Base-by-base conservation (phyloP, 2,797 vertebrate genomes). In the Antennarius maculatus region DNA sequence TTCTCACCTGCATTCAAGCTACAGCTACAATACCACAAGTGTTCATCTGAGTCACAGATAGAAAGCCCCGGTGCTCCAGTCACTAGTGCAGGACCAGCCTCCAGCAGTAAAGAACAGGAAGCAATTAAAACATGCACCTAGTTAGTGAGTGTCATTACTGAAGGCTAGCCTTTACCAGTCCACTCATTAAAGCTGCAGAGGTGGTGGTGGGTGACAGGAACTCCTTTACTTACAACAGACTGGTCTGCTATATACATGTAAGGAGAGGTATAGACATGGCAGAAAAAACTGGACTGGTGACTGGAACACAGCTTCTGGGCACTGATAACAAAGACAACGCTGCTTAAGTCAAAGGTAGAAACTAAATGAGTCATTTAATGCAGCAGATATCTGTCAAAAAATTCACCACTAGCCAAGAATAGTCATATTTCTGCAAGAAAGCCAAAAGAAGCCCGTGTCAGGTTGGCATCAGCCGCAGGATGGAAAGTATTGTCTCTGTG, bases 31-130 rank as follows among this genome's bases (percentile, higher is more conserved):
- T 69, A 74, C 66, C 49, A 64, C 45, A 39, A 80, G 79, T 86
- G 75, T 91, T 86, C 71, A 75, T 86, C 83, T 64, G 77, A 86
- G 82, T 76, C 81, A 86, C 70, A 86, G 86, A 92, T 82, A 86
- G 79, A 80, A 76, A 61, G 81, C 76, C 39, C 71, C 66, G 74
- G 49, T 74, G 74, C 81, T 83, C 69, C 69, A 72, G 89, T 91
- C 89, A 84, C 75, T 69, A 69, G 73, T 67, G 67, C 62, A 80
- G 82, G 63, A 86, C 84, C 86, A 82, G 87, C 83, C 80, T 72
- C 77, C 56, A 87, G 92, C 89, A 85, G 86, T 92, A 92, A 94
- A 92, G 88, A 89, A 86, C 94, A 94, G 94, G 94, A 95, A 94
- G 89, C 91, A 91, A 92, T 94, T 93, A 94, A 94, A 93, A 86